These are phyloP conservation scores for Protonibea diacanthus DNA, from an alignment of 2,797 vertebrate species.

Conservation along the genomic window DNA sequence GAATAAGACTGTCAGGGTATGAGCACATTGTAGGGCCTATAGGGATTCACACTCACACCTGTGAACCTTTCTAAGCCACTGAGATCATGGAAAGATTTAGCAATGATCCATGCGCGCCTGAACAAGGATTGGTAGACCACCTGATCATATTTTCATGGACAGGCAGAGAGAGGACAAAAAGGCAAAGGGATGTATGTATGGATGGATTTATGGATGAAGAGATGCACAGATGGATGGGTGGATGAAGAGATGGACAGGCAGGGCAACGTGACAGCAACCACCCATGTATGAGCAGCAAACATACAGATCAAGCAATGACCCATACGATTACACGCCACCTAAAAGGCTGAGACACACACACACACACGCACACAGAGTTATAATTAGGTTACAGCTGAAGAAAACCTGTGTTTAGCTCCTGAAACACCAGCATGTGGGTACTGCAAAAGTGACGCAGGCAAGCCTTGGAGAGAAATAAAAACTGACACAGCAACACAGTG, in stretches of 20 bases:
- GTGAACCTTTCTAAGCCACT: slow-evolving; percentile 45
- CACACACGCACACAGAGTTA: neutral
- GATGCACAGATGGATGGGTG: neutral
- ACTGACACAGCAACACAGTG: slow-evolving; percentile 53
- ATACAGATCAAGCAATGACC: slow-evolving; percentile 15
- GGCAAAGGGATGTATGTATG: neutral
- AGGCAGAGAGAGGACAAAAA: neutral
- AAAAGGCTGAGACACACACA: slow-evolving; percentile 15
- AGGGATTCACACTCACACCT: slow-evolving; percentile 20
- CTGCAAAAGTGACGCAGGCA: slow-evolving; percentile 39
- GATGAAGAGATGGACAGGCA: slow-evolving; percentile 8
- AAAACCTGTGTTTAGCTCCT: slow-evolving; percentile 62
- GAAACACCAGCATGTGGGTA: slow-evolving; percentile 49
- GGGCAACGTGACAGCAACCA: slow-evolving; percentile 8
- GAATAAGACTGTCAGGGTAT: neutral
- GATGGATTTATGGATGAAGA: neutral
- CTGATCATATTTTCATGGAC: slow-evolving; percentile 14
- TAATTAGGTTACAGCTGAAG: slow-evolving; percentile 54
- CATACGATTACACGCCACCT: slow-evolving; percentile 21
- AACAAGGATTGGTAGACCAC: slow-evolving; percentile 6
- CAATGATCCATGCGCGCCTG: slow-evolving; percentile 6
- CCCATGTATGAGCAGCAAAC: slow-evolving; percentile 12
- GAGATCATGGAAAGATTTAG: slow-evolving; percentile 51
- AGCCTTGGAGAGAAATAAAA: slow-evolving; percentile 36
- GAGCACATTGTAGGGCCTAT: neutral